These are phyloP conservation scores for Euphydryas editha DNA, from an alignment of 2,888 invertebrate species.

Conservation along the genomic window DNA sequence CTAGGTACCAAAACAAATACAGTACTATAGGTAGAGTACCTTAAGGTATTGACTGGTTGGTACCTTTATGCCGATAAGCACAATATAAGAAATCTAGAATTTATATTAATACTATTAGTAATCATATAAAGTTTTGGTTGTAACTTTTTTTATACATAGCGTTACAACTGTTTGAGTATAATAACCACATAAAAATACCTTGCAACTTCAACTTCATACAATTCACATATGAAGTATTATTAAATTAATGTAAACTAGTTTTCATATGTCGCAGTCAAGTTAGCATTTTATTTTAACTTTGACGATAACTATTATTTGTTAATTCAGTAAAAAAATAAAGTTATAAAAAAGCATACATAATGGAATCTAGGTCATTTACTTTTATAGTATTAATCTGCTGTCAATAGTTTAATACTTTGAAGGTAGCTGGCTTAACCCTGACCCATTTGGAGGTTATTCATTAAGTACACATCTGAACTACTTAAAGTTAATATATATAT, in stretches of 20 bases:
- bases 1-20: too few species aligned
- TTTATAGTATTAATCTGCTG: background rate
- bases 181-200: too few species aligned
- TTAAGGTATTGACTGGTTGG: too few species aligned
- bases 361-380: background rate
- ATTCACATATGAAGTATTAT: too few species aligned
- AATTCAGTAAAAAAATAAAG: background rate
- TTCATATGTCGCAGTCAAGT: background rate
- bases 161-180: too few species aligned
- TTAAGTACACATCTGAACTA: background rate
- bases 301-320: background rate
- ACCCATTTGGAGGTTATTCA: background rate
- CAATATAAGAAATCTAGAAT: too few species aligned
- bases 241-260: background rate
- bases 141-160: too few species aligned
- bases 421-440: background rate
- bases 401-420: slow-evolving; percentile 1
- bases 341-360: background rate
- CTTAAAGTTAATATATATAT: background rate
- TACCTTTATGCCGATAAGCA: too few species aligned
- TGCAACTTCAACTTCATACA: too few species aligned
- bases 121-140: too few species aligned
- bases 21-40: too few species aligned
- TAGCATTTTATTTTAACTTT: background rate
- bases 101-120: too few species aligned